Conservation (phyloP, 2,797 vertebrate species). For the Poecilia gillii region DNA sequence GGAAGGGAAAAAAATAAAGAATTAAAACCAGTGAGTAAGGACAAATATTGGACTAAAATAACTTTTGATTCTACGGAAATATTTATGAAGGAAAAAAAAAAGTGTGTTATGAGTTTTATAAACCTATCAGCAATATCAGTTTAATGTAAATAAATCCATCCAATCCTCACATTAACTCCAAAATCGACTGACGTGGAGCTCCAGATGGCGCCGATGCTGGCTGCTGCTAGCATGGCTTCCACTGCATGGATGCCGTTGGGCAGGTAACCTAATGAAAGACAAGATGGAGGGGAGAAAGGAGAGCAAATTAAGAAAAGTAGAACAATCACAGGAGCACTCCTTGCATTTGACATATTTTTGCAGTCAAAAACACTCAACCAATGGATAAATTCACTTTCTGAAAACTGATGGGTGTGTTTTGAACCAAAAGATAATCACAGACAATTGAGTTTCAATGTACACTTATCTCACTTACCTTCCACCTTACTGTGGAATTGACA, state of each 20-base stretch:
- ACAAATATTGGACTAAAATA: neutral
- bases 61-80: neutral
- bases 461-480: neutral
- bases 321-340: neutral
- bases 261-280: conserved; percentile 85
- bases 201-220: conserved; percentile 96
- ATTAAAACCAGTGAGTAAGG: neutral
- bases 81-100: neutral
- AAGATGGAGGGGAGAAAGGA: neutral
- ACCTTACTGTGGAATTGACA: neutral
- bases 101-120: neutral
- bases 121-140: neutral
- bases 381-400: neutral
- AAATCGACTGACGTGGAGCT: conserved; percentile 96
- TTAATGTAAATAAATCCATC: neutral
- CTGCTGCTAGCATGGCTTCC: conserved; percentile 93
- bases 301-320: neutral
- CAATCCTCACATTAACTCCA: conserved; percentile 89
- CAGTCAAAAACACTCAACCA: neutral
- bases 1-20: neutral
- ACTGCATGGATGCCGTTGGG: conserved; percentile 90
- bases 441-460: no score
- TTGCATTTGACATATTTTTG: neutral
- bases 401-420: neutral
- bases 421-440: neutral